Evolutionary conservation across 2,113 vertebrate species (phyloP), one percentile per base, ranked within the genome.

Genomic region (Pomatorhinus ruficollis): DNA sequence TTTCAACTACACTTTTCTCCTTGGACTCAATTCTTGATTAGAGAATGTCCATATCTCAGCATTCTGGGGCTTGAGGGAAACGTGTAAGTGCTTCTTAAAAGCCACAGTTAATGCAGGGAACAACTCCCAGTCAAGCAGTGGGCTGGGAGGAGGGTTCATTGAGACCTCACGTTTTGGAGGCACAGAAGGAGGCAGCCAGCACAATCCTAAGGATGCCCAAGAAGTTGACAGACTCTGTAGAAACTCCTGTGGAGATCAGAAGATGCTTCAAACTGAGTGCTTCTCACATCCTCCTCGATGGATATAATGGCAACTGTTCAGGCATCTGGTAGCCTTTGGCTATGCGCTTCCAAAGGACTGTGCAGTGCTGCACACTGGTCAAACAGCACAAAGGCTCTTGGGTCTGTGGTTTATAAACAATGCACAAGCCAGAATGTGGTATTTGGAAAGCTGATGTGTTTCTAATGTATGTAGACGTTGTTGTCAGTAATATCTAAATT

Each of bases 281-380:
- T 82, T 42, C 92, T 95, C 45, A 64, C 57, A 74, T 68, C 66
- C 56, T 82, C 49, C 75, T 83, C 53, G 4, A 54, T 37, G 76
- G 83, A 68, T 81, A 75, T 44, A 91, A 95, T 83, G 77, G 88
- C 68, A 92, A 75, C 77, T 90, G 72, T 53, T 92, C 69, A 83
- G 80, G 92, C 79, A 92, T 95, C 69, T 92, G 53, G 65, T 93
- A 90, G 93, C 95, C 95, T 84, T 93, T 93, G 92, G 93, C 90
- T 92, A 72, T 81, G 74, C 57, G 77, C 65, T 84, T 96, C 95
- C 80, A 56, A 75, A 90, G 79, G 65, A 68, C 56, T 57, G 76
- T 52, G 44, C 39, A 57, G 45, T 57, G 56, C 44, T 90, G 70
- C 50, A 65, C 39, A 35, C 57, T 78, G 56, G 69, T 87, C 57